These are phyloP conservation scores for Enteromius afrohamiltoni DNA, from an alignment of 2,797 vertebrate genomes.

Conservation along the genomic window DNA sequence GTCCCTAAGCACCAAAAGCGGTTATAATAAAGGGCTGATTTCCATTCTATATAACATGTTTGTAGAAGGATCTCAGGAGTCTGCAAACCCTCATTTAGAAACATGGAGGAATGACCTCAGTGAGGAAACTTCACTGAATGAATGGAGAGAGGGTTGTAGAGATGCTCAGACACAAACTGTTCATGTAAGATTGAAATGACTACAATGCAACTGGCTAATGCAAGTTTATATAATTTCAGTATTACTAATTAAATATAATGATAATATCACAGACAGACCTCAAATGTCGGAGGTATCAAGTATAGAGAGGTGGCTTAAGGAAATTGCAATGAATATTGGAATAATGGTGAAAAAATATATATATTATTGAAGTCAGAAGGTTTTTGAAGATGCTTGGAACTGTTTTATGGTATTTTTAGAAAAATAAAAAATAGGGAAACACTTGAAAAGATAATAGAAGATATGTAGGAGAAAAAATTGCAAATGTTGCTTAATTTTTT, in stretches of 20 bases:
- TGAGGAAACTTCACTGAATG: background rate
- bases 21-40: background rate
- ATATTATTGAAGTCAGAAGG: background rate
- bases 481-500: background rate
- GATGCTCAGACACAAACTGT: background rate
- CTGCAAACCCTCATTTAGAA: too few species aligned
- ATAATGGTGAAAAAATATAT: background rate
- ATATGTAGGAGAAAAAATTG: background rate
- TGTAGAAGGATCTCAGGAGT: background rate
- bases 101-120: background rate
- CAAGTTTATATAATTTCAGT: background rate
- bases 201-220: background rate
- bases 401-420: background rate
- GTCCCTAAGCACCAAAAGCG: too few species aligned
- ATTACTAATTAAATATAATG: background rate
- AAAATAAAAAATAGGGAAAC: background rate
- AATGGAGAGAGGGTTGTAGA: background rate
- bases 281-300: background rate
- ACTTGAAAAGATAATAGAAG: background rate
- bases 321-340: background rate
- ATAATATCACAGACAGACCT: background rate
- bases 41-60: background rate
- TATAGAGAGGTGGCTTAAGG: background rate
- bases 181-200: background rate
- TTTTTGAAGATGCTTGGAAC: background rate